Conservation (phyloP, 2,797 vertebrate species). For the Chelidonichthys spinosus region DNA sequence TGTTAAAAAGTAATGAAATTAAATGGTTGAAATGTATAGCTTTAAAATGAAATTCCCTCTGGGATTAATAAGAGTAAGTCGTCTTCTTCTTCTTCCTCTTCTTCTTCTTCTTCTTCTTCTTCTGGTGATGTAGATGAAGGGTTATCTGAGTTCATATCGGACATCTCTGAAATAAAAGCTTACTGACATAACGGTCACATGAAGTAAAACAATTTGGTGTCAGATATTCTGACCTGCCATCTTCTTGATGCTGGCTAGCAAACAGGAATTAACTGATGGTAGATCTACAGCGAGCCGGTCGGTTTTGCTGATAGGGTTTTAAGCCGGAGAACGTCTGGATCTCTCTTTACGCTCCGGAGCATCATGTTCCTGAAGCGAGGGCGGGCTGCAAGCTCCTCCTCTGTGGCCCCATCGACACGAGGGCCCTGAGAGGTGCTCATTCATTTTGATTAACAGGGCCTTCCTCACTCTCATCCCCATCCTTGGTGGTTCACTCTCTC, state of each 20-base stretch:
- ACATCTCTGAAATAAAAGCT: neutral
- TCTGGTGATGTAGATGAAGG: neutral
- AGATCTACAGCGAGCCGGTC: slow-evolving; percentile 4
- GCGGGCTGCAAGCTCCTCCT: slow-evolving; percentile 30
- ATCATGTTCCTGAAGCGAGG: slow-evolving; percentile 2
- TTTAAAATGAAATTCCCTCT: neutral
- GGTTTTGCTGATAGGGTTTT: neutral
- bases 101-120: neutral
- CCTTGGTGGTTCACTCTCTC: slow-evolving; percentile 63
- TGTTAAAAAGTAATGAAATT: neutral
- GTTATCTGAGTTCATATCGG: neutral
- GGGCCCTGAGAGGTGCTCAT: slow-evolving; percentile 64
- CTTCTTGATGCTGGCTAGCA: slow-evolving; percentile 2
- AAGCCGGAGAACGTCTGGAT: slow-evolving; percentile 47
- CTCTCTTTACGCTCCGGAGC: slow-evolving; percentile 46
- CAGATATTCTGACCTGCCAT: slow-evolving; percentile 19
- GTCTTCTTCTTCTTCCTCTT: neutral
- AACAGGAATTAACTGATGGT: slow-evolving; percentile 26
- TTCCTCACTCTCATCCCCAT: slow-evolving; percentile 59
- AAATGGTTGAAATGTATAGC: neutral
- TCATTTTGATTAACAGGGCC: slow-evolving; percentile 76
- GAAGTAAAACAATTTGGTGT: neutral
- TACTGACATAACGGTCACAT: neutral
- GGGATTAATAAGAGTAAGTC: neutral
- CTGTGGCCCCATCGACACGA: slow-evolving; percentile 46